A percentile compares a stretch with the other conserved stretches of the same genome.
These are phyloP conservation scores for Strix uralensis DNA, from an alignment of 2,113 vertebrate genomes.

Conservation along the genomic window DNA sequence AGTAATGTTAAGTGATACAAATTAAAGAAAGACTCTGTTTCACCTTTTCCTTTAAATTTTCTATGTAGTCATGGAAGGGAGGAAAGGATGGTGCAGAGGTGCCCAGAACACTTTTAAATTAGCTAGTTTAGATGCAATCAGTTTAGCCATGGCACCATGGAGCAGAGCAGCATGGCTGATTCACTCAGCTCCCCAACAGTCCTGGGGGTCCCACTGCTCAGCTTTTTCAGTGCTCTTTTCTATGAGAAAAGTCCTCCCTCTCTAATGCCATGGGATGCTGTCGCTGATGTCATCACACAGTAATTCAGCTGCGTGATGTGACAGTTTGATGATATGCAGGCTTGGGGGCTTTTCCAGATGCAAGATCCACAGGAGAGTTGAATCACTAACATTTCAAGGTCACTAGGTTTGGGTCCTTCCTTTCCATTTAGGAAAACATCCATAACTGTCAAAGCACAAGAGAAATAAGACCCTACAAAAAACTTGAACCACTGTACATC, in stretches of 20 bases:
- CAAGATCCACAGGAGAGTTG: not conserved
- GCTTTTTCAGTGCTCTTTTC: not conserved
- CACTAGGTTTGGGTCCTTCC: not conserved
- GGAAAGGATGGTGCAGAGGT: not conserved
- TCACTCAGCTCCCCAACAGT: not conserved
- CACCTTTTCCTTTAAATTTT: not conserved
- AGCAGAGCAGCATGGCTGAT: not conserved
- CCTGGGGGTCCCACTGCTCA: not conserved
- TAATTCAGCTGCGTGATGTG: not conserved
- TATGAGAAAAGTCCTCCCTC: not conserved
- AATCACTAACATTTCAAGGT: not conserved
- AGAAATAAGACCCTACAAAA: not conserved
- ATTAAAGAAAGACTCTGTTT: not conserved
- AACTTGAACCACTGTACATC: not conserved
- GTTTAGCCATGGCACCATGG: not conserved
- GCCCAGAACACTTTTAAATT: not conserved
- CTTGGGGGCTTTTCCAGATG: not conserved
- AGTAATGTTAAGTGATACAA: not conserved
- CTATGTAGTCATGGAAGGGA: not conserved
- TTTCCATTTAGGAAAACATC: not conserved
- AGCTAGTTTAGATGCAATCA: slow-evolving; percentile 2
- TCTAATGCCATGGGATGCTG: not conserved
- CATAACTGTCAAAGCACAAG: not conserved
- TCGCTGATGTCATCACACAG: not conserved
- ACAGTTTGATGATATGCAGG: not conserved